A percentile compares a stretch with the other conserved stretches of the same genome.
Evolutionary conservation across 2,888 invertebrate species (phyloP).

Genomic region (Nebria salina): DNA sequence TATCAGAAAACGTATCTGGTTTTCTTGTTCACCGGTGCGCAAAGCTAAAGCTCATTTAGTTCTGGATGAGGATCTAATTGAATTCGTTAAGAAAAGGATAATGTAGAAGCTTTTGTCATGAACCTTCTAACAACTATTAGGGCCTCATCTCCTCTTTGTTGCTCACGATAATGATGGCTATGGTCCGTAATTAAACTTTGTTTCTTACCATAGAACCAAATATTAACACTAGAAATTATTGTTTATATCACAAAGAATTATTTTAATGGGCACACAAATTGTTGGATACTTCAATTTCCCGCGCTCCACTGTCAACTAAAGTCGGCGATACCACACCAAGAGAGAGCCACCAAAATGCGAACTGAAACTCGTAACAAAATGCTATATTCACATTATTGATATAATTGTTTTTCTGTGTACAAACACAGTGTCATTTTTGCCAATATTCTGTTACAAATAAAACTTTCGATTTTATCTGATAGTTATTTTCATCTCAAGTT

Average conservation of each 20-base stretch:
- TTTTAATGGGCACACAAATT: too few relatives aligned
- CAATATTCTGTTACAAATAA: too few relatives aligned
- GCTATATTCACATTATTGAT: too few relatives aligned
- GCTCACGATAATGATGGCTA: not conserved
- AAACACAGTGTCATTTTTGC: too few relatives aligned
- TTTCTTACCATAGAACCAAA: not conserved
- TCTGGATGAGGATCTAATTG: not conserved
- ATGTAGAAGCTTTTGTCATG: not conserved
- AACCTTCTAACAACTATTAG: not conserved
- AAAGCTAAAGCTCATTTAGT: not conserved
- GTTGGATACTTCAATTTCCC: too few relatives aligned
- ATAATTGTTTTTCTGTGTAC: too few relatives aligned
- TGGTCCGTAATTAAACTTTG: not conserved
- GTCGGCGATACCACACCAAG: too few relatives aligned
- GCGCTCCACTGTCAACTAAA: too few relatives aligned
- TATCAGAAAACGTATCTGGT: not conserved
- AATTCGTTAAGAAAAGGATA: not conserved
- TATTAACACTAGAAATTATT: not conserved
- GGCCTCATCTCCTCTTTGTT: not conserved
- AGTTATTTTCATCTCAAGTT: too few relatives aligned
- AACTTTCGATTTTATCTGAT: too few relatives aligned
- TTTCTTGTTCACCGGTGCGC: not conserved
- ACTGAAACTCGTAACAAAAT: too few relatives aligned
- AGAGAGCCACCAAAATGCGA: too few relatives aligned
- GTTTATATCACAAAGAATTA: not conserved